Percentiles rank a stretch among this genome's conserved stretches.
phyloP scores from a whole-genome alignment of 2,113 vertebrate genomes.

The Channa argus region DNA sequence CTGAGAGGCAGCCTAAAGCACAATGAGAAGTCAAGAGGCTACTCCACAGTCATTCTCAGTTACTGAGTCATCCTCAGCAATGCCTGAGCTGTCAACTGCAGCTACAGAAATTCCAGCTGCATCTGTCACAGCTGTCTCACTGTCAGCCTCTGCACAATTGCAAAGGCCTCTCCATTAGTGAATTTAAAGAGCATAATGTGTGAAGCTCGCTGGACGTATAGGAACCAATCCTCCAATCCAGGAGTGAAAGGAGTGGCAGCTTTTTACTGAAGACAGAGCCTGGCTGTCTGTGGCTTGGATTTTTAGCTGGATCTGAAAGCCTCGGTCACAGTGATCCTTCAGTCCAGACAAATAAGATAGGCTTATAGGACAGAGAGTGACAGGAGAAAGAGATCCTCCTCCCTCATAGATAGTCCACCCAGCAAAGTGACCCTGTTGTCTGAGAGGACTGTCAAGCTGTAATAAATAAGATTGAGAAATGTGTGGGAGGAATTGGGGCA shows the following conservation, averaged over 20 bases:
- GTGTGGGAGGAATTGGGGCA: conserved; percentile 14
- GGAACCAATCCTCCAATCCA: conserved; percentile 11
- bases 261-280: conserved; percentile 13
- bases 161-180: conserved; percentile 45
- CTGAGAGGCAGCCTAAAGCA: conserved; percentile 23
- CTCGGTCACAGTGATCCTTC: conserved; percentile 21
- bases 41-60: conserved; percentile 28
- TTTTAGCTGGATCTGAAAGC: conserved; percentile 29
- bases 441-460: conserved; percentile 65
- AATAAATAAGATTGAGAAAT: conserved; percentile 46
- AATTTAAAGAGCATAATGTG: conserved; percentile 19
- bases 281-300: conserved; percentile 7
- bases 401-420: conserved; percentile 27
- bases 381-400: conserved; percentile 7
- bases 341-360: conserved; percentile 31
- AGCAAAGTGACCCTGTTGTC: conserved; percentile 42
- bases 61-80: conserved; percentile 29
- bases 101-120: conserved; percentile 22
- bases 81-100: conserved; percentile 42
- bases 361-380: background rate
- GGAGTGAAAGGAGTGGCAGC: background rate
- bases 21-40: conserved; percentile 41
- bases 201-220: conserved; percentile 21
- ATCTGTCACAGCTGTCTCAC: conserved; percentile 45
- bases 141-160: conserved; percentile 16